Conservation (phyloP, 2,888 invertebrate genomes). For the Glyphotaelius pellucidus region DNA sequence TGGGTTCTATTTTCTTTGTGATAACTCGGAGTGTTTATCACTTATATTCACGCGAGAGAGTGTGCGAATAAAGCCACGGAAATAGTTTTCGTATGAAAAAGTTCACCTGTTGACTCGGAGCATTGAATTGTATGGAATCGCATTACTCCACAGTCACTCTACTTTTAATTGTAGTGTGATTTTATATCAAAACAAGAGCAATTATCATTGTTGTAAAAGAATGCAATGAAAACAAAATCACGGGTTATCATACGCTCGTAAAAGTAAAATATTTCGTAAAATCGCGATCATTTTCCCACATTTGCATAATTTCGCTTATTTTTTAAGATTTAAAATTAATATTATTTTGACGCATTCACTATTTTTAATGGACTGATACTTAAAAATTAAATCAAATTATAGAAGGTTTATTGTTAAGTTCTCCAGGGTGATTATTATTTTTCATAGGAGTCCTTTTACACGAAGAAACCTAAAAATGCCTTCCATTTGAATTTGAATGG, state of each 20-base stretch:
- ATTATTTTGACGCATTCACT: neutral
- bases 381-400: neutral
- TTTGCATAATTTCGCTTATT: neutral
- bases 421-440: neutral
- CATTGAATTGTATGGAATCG: slow-evolving; percentile 56
- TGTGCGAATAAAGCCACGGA: slow-evolving; percentile 63
- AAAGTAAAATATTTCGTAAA: slow-evolving; percentile 38
- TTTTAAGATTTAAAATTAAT: neutral
- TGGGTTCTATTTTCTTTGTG: neutral
- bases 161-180: slow-evolving; percentile 61
- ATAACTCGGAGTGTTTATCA: slow-evolving; percentile 38
- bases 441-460: neutral
- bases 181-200: slow-evolving; percentile 62
- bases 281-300: slow-evolving; percentile 37
- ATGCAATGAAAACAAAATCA: slow-evolving; percentile 47
- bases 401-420: neutral
- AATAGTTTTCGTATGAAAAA: slow-evolving; percentile 29
- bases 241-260: slow-evolving; percentile 45
- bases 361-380: neutral
- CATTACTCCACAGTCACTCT: slow-evolving; percentile 54
- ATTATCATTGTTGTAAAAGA: slow-evolving; percentile 60
- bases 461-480: neutral
- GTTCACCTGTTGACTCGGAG: slow-evolving; percentile 28
- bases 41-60: slow-evolving; percentile 54
- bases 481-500: no score